Evolutionary conservation across 2,113 vertebrate species (phyloP), one percentile per base, ranked within the genome.

Genomic region (Fulica atra): DNA sequence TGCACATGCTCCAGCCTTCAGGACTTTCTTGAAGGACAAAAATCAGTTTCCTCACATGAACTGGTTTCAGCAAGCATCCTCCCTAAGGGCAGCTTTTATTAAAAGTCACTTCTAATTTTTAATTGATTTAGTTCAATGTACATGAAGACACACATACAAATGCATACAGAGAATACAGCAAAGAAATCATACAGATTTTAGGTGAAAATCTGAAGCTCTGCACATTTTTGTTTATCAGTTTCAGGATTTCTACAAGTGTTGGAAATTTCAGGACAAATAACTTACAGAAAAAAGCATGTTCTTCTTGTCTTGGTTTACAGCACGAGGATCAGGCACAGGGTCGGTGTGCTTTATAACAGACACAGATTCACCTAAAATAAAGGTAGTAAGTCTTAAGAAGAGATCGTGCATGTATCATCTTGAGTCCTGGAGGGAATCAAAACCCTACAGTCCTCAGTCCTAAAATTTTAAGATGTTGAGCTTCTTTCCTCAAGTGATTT

Each of bases 271-370:
- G 31, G 35, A 31, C 35, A 77, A 65, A 3, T 26, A 73, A 98
- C 99, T 99, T 96, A 99, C 99, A 95, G 99, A 99, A 97, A 99
- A 99, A 42, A 99, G 98, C 99, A 99, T 99, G 96, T 99, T 99
- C 98, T 99, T 99, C 96, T 99, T 99, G 97, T 99, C 99, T 89
- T 99, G 99, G 96, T 99, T 99, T 74, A 99, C 99, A 51, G 99
- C 99, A 35, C 99, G 99, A 29, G 99, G 99, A 97, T 99, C 99
- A 38, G 99, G 99, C 50, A 99, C 99, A 7, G 99, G 99, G 95
- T 99, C 99, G 0, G 99, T 99, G 97, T 99, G 99, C 96, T 99
- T 99, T 94, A 99, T 99, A 89, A 99, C 98, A 20, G 99, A 99
- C 31, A 99, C 98, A 40, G 99, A 99, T 95, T 99, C 99, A 87